phyloP scores from a whole-genome alignment of 2,888 invertebrate genomes.

The Ypsolopha sequella region DNA sequence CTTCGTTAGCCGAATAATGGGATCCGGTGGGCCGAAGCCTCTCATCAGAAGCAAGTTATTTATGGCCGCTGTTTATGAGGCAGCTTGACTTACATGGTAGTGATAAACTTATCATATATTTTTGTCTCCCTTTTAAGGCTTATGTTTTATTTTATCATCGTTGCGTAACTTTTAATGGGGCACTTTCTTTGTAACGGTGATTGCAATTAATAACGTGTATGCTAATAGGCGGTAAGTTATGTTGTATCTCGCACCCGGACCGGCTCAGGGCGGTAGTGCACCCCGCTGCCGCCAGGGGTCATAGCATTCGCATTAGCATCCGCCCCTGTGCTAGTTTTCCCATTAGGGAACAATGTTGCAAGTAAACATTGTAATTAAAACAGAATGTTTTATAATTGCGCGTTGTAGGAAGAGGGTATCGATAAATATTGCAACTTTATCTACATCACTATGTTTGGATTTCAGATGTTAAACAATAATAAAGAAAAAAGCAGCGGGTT shows the following conservation, averaged over 20 bases:
- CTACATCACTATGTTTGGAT: too few relatives aligned
- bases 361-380: conserved; percentile 14
- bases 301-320: conserved; percentile 41
- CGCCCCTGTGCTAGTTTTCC: conserved; percentile 32
- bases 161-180: background rate
- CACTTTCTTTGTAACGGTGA: background rate
- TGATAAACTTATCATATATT: background rate
- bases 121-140: background rate
- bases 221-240: background rate
- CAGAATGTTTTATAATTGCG: background rate
- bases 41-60: conserved; percentile 14
- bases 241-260: background rate
- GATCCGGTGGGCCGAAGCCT: conserved; percentile 35
- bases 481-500: too few relatives aligned
- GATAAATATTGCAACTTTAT: too few relatives aligned
- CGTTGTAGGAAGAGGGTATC: too few relatives aligned
- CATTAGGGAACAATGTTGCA: conserved; percentile 35
- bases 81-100: conserved; percentile 3
- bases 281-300: conserved; percentile 6
- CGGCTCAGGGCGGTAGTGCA: background rate
- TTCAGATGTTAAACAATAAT: too few relatives aligned
- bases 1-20: conserved; percentile 65
- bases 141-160: background rate
- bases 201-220: conserved; percentile 1
- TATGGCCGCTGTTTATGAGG: conserved; percentile 7